Evolutionary conservation across 2,113 vertebrate genomes (phyloP), one percentile per base, ranked within the genome.

Genomic region (Tursiops truncatus): DNA sequence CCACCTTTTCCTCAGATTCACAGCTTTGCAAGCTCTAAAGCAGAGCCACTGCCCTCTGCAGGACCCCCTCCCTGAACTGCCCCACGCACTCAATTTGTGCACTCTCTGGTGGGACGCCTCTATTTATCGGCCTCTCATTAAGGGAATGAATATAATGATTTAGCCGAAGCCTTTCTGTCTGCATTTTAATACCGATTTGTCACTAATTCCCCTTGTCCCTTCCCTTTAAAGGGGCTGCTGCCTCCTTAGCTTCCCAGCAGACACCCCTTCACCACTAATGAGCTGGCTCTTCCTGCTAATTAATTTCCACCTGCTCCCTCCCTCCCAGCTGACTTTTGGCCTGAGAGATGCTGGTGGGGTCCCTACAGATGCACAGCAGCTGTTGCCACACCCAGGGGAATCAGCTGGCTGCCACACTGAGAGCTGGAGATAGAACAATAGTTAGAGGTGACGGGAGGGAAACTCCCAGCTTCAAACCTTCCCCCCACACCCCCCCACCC

Each of bases 251-350:
- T 3, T 21, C 65, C 70, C 73, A 13, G 73, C 60, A 86, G 65
- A 83, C 21, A 7, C 31, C 63, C 65, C 83, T 2, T 41, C 17
- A 0, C 63, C 31, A 3, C 73, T 95, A 86, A 89, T 4, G 20
- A 96, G 89, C 67, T 21, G 23, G 25, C n/a, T 77, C 81, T 90
- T 56, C 14, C 26, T 84, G 71, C 77, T 91, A 60, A 77, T 65
- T 81, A 41, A 11, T 21, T 70, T 47, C 89, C 87, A 58, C 86
- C 95, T 71, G 92, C 79, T 84, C 60, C 41, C 47, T 31, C 44
- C 25, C 53, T 6, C 38, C 53, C 50, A 11, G 41, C 85, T 53
- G 77, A 91, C 36, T 70, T 81, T 36, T 28, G 74, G 65, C 91
- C 91, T 44, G 50, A n/a, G 38, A 47, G 82, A 77, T 4, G n/a